A percentile compares a stretch with the other conserved stretches of the same genome.
Conservation (phyloP, 1,140 invertebrate species). For the Trichonephila inaurata region DNA sequence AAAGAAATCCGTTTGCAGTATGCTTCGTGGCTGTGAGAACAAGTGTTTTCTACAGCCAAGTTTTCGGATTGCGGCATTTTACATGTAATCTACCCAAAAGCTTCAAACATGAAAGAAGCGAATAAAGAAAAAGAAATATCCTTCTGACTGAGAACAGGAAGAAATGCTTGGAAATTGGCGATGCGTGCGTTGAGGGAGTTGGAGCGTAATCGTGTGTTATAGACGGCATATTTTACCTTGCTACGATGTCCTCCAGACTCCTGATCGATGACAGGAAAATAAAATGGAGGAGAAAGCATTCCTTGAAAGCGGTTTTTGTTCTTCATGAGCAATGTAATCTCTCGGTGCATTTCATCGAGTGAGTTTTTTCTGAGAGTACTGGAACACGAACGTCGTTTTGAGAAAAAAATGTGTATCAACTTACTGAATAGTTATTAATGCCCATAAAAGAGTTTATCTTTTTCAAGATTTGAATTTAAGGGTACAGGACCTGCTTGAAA, state of each 20-base stretch:
- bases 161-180: conserved; percentile 32
- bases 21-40: not conserved
- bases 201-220: conserved; percentile 41
- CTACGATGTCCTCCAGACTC: not conserved
- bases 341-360: not conserved
- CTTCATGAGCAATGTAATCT: not conserved
- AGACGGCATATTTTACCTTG: conserved; percentile 31
- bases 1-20: not conserved
- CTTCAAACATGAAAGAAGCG: not conserved
- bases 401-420: no score
- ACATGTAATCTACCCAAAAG: conserved; percentile 33
- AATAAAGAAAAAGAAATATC: conserved; percentile 16
- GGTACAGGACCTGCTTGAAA: no score
- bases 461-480: no score
- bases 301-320: not conserved
- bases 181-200: conserved; percentile 35
- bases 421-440: no score
- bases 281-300: not conserved
- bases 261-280: conserved; percentile 46
- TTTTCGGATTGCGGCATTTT: conserved; percentile 3
- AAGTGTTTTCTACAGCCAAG: not conserved
- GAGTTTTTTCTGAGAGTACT: no score
- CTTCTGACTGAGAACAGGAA: conserved; percentile 35
- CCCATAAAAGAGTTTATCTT: no score
- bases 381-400: no score